phyloP scores from a whole-genome alignment of 2,888 invertebrate genomes.

The Drosophila melanocephala region DNA sequence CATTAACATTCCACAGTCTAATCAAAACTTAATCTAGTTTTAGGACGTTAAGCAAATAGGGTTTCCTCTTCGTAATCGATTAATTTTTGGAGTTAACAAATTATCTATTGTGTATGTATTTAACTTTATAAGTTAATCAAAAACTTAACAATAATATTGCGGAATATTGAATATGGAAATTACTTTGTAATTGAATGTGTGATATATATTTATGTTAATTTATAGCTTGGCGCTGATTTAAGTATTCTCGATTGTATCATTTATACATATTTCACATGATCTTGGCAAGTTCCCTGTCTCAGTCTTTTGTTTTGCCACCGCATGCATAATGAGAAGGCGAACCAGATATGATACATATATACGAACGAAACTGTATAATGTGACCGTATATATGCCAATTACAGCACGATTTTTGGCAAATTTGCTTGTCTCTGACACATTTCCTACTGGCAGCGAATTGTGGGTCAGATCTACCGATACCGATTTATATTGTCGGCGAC shows the following conservation, averaged over 20 bases:
- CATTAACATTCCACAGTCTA: conserved; percentile 20
- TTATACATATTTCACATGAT: conserved; percentile 31
- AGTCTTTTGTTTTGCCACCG: conserved; percentile 58
- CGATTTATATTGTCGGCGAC: conserved; percentile 72
- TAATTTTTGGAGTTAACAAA: background rate
- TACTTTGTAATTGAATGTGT: conserved; percentile 2
- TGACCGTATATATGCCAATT: conserved; percentile 73
- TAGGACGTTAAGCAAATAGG: background rate
- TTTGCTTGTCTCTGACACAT: conserved; percentile 71
- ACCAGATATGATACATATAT: conserved; percentile 12
- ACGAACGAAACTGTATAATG: conserved; percentile 47
- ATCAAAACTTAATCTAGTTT: background rate
- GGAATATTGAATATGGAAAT: background rate
- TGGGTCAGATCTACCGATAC: conserved; percentile 62
- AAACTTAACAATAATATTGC: background rate
- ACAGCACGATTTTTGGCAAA: conserved; percentile 81
- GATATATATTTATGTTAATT: conserved; percentile 2
- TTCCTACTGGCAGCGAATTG: conserved; percentile 59
- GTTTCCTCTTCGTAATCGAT: background rate
- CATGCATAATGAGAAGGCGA: conserved; percentile 70
- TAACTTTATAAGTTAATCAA: background rate
- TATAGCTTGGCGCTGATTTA: background rate
- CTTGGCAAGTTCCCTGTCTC: conserved; percentile 48
- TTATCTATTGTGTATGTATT: background rate
- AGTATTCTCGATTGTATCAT: conserved; percentile 8